phyloP scores from a whole-genome alignment of 2,888 invertebrate genomes.

The Sphaerophoria rueppellii region DNA sequence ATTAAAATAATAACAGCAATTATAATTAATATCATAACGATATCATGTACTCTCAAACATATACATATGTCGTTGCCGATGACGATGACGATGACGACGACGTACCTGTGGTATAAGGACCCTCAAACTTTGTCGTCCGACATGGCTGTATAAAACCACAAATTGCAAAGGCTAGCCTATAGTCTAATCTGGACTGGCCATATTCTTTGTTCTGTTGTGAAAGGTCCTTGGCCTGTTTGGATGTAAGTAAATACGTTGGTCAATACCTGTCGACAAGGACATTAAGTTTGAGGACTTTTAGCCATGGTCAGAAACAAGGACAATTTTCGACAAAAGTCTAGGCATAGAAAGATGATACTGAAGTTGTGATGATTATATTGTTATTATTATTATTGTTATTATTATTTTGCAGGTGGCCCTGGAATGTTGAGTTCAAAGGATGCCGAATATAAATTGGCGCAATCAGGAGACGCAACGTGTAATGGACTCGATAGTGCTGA shows the following conservation, averaged over 20 bases:
- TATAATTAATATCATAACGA: conserved; percentile 70
- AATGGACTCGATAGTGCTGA: conserved; percentile 95
- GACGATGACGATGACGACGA: not conserved
- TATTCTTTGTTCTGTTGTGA: conserved; percentile 26
- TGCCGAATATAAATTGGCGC: conserved; percentile 92
- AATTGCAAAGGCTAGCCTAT: conserved; percentile 25
- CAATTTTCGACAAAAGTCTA: conserved; percentile 42
- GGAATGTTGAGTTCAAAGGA: conserved; percentile 81
- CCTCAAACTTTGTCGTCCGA: conserved; percentile 22
- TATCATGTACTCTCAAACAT: conserved; percentile 58
- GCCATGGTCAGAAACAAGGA: conserved; percentile 13
- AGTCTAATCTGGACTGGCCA: conserved; percentile 1
- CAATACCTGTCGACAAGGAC: conserved; percentile 31
- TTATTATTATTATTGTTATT: conserved; percentile 44
- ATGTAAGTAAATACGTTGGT: not conserved
- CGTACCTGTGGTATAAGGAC: conserved; percentile 42
- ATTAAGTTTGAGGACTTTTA: conserved; percentile 41
- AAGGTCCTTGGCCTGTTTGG: conserved; percentile 12
- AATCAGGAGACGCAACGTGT: conserved; percentile 96
- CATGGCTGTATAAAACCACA: conserved; percentile 31
- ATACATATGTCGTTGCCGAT: not conserved
- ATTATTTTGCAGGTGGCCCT: conserved; percentile 79
- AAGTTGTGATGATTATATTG: conserved; percentile 66
- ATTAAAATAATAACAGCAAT: conserved; percentile 71
- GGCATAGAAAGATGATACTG: not conserved